Conservation (phyloP, 1,140 invertebrate genomes). For the Nymphalis io region DNA sequence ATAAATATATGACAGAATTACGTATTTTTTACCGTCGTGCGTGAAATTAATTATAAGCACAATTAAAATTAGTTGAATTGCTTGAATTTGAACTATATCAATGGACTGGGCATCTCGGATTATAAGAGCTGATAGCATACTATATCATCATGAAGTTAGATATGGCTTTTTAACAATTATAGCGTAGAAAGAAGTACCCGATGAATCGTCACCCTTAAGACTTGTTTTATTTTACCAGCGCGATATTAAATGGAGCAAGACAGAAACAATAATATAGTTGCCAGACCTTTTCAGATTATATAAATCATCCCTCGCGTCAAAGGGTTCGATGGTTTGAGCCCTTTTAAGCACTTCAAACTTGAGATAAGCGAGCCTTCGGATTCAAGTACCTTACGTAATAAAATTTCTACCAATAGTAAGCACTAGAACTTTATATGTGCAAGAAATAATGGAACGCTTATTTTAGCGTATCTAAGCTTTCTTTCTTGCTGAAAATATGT, state of each 20-base stretch:
- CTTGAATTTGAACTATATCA: too few species aligned
- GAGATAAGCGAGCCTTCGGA: slow-evolving; percentile 19
- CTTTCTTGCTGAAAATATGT: neutral
- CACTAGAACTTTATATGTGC: slow-evolving; percentile 8
- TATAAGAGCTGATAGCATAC: too few species aligned
- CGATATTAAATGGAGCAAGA: slow-evolving; percentile 14
- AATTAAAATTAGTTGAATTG: too few species aligned
- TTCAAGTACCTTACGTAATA: slow-evolving; percentile 20
- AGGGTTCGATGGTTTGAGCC: slow-evolving; percentile 24
- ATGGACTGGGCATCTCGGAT: too few species aligned
- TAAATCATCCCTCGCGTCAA: slow-evolving; percentile 25
- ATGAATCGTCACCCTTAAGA: neutral
- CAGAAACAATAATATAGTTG: slow-evolving; percentile 20
- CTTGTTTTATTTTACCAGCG: neutral
- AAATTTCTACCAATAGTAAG: slow-evolving; percentile 17
- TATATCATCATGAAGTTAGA: too few species aligned
- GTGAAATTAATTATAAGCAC: too few species aligned
- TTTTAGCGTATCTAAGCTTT: neutral
- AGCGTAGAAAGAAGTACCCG: neutral
- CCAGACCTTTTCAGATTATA: slow-evolving; percentile 22
- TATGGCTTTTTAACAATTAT: too few species aligned
- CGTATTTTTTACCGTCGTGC: too few species aligned
- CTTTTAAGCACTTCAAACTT: slow-evolving; percentile 24
- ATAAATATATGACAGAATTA: too few species aligned
- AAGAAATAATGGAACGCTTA: neutral